A percentile compares a stretch with the other conserved stretches of the same genome.
phyloP scores from a whole-genome alignment of 2,888 invertebrate genomes.

The Cataglyphis altisquamis region DNA sequence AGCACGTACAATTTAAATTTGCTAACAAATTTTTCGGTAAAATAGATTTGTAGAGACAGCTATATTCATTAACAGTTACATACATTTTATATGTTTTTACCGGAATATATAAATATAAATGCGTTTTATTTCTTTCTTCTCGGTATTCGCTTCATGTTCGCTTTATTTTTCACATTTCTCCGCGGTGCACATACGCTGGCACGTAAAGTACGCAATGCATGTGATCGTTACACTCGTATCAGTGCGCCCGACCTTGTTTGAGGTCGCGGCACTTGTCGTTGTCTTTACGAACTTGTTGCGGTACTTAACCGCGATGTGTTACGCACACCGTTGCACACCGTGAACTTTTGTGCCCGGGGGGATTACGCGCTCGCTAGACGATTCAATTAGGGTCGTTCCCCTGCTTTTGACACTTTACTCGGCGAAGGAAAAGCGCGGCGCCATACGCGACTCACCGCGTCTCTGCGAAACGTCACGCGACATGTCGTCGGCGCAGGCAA shows the following conservation, averaged over 20 bases:
- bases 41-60: not conserved
- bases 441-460: slow-evolving; percentile 12
- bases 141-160: not conserved
- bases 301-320: slow-evolving; percentile 52
- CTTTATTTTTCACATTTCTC: slow-evolving; percentile 6
- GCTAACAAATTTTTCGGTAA: not conserved
- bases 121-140: not conserved
- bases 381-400: slow-evolving; percentile 66
- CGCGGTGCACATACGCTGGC: not conserved
- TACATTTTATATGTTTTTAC: not conserved
- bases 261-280: slow-evolving; percentile 41
- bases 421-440: slow-evolving; percentile 46
- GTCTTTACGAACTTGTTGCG: slow-evolving; percentile 56
- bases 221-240: slow-evolving; percentile 28
- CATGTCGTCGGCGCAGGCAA: slow-evolving; percentile 33
- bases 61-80: not conserved
- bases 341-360: slow-evolving; percentile 40
- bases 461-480: slow-evolving; percentile 40
- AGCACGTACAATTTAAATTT: not conserved
- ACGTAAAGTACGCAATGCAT: slow-evolving; percentile 29
- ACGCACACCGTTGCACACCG: slow-evolving; percentile 29
- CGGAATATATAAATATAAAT: not conserved
- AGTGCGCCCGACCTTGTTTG: slow-evolving; percentile 17
- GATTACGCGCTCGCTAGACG: slow-evolving; percentile 52
- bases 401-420: slow-evolving; percentile 66